Evolutionary conservation across 2,888 invertebrate species (phyloP), one percentile per base, ranked within the genome.

Genomic region (Leucophenga montana): DNA sequence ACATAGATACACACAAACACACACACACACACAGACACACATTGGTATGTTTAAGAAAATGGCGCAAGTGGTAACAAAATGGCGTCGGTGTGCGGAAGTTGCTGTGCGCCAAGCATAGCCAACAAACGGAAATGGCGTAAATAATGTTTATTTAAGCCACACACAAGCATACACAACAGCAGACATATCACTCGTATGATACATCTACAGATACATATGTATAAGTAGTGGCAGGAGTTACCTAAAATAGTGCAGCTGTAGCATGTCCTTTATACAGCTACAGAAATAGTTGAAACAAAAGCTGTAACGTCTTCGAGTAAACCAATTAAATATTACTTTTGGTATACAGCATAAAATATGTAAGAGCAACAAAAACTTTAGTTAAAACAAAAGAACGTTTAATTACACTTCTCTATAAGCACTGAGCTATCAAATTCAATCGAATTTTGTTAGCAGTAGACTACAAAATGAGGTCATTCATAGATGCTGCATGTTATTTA

Each of bases 51-150:
- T 39, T 8, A 11, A 39, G 39, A 39, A 39, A 39, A 39, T 39
- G 39, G 39, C 39, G 39, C 8, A 8, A 11, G 39, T 39, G 39
- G 27, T 8, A 11, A 39, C 9, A 39, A 39, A 39, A 39, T 39
- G 39, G 39, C 39, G 39, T 39, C 39, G 39, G 39, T 39, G 39
- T 39, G 39, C 11, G 11, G 39, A 11, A 39, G 27, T 27, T 39
- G 39, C 39, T 39, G 39, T 39, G 39, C 8, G 33, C 8, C 33
- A 33, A 64, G 48, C 13, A 33, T 48, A 64, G 27, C 20, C 62
- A 46, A 16, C 62, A 64, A 64, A 18, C 62, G 62, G 62, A 46
- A 64, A 64, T 64, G 48, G 62, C 48, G 62, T 64, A 64, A 64
- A 64, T 64, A 64, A 64, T 48, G 48, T 64, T 64, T 22, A 62